Evolutionary conservation across 2,888 invertebrate species (phyloP).

Genomic region (Drosophila borealis): DNA sequence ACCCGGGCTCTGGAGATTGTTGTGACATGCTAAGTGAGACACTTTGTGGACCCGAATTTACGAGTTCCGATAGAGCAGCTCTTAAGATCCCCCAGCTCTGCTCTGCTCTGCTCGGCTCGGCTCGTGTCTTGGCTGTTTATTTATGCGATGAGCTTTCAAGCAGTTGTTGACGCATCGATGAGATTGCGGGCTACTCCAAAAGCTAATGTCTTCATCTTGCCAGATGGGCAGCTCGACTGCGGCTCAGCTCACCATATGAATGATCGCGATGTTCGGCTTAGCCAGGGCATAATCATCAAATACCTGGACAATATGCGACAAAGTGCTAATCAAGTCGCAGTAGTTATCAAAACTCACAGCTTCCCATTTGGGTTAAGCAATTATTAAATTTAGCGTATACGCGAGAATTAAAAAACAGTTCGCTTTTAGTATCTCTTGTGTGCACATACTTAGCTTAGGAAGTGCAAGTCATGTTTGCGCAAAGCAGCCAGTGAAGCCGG

Average conservation of each 20-base stretch:
- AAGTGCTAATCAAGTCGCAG: constrained; percentile 27
- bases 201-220: constrained; percentile 50
- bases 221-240: neutral
- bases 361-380: constrained; percentile 29
- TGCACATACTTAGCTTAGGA: neutral
- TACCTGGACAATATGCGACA: neutral
- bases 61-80: constrained; percentile 49
- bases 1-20: constrained; percentile 47
- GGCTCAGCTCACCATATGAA: neutral
- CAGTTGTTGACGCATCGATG: constrained; percentile 68
- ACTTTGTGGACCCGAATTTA: constrained; percentile 58
- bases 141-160: constrained; percentile 61
- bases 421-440: neutral
- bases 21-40: constrained; percentile 73
- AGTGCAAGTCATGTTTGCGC: constrained; percentile 20
- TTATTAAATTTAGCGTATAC: constrained; percentile 25
- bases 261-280: neutral
- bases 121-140: constrained; percentile 38
- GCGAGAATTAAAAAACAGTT: constrained; percentile 13
- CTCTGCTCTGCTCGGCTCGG: neutral
- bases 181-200: constrained; percentile 45
- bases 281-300: no score
- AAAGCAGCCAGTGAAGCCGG: neutral
- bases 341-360: constrained; percentile 16
- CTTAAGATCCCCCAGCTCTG: constrained; percentile 14